Base-by-base conservation (phyloP, 2,113 vertebrate species). In the Porphyrio hochstetteri region DNA sequence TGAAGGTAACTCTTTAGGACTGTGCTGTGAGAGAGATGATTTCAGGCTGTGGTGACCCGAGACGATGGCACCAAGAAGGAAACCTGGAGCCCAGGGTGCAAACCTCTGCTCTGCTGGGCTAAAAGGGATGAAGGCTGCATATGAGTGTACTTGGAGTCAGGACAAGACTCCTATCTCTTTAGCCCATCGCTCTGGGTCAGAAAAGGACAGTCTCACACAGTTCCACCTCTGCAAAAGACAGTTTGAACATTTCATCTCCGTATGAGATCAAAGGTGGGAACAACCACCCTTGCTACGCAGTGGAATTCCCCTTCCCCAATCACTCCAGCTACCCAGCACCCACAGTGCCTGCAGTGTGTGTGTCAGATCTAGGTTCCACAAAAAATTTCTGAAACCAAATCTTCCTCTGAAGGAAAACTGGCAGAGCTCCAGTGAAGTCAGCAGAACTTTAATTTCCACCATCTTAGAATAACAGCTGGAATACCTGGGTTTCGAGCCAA, bases 381-480 rank as follows among this genome's bases (percentile, higher is more conserved):
- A 86, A 94, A 80, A 82, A 63, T 93, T 35, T 65, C 92, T 93
- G 95, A 96, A 96, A 95, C 70, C 50, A 90, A 90, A 96, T 95
- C 92, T 95, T 90, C 61, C 91, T 96, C 84, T 77, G 70, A 94
- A 94, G 74, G 63, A 93, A 92, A 96, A 72, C 59, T 96, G 96
- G 94, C 92, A 90, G 90, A 94, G 36, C 75, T 95, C 96, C 94
- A 95, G 78, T 8, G 84, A 94, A 95, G 87, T 95, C 87, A 97
- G 96, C 87, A 96, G 79, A 95, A 76, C 86, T 95, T 95, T 96
- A 95, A 95, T 97, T 96, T 96, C 93, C 87, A 96, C 82, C 96
- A 93, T 95, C 94, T 96, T 96, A 95, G 87, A 97, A 96, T 86
- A 95, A 97, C 95, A 97, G 94, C 85, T 95, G 92, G 90, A 95